These are phyloP conservation scores for Montipora cactus DNA, from an alignment of 64 coral and sea anemone species.

Conservation along the genomic window DNA sequence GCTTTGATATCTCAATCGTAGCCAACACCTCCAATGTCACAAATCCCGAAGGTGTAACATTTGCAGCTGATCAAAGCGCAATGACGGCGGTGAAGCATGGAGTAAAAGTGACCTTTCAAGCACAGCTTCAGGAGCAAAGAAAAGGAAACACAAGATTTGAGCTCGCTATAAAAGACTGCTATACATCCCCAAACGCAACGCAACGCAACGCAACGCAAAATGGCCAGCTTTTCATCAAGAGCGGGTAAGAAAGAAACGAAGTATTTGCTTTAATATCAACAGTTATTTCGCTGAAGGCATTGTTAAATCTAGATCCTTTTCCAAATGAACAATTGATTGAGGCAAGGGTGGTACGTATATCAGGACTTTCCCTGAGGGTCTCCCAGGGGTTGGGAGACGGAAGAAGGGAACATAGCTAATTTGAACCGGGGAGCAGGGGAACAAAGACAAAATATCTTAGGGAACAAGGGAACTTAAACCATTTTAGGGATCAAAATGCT, in stretches of 20 bases:
- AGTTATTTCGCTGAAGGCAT: no score
- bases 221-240: neutral
- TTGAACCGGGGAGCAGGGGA: no score
- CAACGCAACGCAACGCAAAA: neutral
- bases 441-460: no score
- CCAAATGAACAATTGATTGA: no score
- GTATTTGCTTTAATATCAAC: neutral
- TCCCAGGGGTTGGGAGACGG: no score
- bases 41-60: neutral
- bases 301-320: no score
- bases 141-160: neutral
- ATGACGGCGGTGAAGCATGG: neutral
- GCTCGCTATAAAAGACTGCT: constrained; percentile 4
- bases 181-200: neutral
- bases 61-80: neutral
- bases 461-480: no score
- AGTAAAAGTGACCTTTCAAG: neutral
- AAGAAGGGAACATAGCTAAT: no score
- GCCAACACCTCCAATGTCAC: neutral
- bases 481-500: no score
- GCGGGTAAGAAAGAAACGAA: neutral
- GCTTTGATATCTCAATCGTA: no score
- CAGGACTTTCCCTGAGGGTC: no score
- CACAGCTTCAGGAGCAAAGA: neutral
- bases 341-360: no score